These are phyloP conservation scores for Scylla paramamosain DNA, from an alignment of 1,140 invertebrate species.

Conservation along the genomic window DNA sequence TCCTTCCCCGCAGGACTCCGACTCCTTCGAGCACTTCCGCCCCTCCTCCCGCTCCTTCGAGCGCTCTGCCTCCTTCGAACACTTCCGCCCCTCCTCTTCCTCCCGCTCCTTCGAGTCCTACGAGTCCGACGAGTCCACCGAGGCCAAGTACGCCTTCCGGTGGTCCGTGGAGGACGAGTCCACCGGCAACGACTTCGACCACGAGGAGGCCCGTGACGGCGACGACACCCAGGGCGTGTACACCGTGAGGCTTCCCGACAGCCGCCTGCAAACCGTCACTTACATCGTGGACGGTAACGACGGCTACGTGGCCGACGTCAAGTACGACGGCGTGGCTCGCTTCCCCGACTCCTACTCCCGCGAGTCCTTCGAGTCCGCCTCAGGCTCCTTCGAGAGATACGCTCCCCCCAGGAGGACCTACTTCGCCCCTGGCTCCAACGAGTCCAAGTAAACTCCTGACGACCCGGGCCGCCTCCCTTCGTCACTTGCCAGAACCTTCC, in stretches of 20 bases:
- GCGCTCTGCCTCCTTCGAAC: neutral
- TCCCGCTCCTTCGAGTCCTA: neutral
- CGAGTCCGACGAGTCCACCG: neutral
- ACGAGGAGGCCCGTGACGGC: constrained; percentile 5
- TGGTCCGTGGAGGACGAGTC: neutral
- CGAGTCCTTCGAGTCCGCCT: neutral
- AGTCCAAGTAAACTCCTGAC: constrained; percentile 17
- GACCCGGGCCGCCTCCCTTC: neutral
- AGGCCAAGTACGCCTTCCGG: constrained; percentile 13
- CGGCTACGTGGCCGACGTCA: constrained; percentile 58
- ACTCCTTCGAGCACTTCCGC: neutral
- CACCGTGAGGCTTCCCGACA: constrained; percentile 45
- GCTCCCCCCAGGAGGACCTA: neutral
- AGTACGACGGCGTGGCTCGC: constrained; percentile 33
- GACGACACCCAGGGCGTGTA: constrained; percentile 57
- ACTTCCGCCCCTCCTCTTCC: neutral
- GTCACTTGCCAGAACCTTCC: too few species aligned
- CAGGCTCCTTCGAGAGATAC: neutral
- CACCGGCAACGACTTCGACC: constrained; percentile 39
- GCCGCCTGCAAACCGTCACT: constrained; percentile 48
- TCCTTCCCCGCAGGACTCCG: too few species aligned
- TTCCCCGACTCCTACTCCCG: neutral
- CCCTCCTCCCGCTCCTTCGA: neutral
- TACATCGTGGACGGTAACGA: constrained; percentile 54
- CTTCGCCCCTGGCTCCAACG: constrained; percentile 17